Conservation (phyloP, 1,140 invertebrate species). For the Hylaeus anthracinus region DNA sequence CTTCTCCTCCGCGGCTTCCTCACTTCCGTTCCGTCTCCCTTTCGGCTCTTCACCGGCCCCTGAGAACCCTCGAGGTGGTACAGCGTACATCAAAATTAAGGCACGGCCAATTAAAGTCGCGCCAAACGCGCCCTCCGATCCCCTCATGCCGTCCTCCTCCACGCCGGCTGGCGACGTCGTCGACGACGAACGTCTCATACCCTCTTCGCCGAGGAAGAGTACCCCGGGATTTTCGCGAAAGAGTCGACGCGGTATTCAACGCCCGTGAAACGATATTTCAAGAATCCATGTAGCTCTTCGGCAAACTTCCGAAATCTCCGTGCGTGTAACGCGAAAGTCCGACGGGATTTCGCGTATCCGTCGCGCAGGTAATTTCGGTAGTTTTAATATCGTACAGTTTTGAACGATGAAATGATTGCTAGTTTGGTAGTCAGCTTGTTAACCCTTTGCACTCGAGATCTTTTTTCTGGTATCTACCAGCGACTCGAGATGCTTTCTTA, state of each 20-base stretch:
- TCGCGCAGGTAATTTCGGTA: no score
- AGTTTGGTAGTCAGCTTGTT: no score
- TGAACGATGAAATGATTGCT: no score
- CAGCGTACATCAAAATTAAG: slow-evolving; percentile 75
- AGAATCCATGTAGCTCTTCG: no score
- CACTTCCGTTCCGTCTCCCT: slow-evolving; percentile 30
- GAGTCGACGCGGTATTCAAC: slow-evolving; percentile 6
- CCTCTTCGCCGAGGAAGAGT: background rate
- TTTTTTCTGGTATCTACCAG: no score
- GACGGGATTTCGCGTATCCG: no score
- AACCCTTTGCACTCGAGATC: no score
- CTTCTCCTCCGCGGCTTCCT: slow-evolving; percentile 37
- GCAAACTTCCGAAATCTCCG: no score
- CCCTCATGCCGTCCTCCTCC: background rate
- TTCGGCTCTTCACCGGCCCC: slow-evolving; percentile 59
- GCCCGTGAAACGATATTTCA: slow-evolving; percentile 22
- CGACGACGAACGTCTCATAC: background rate
- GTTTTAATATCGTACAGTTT: no score
- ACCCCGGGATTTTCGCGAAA: background rate
- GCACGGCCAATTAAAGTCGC: slow-evolving; percentile 75
- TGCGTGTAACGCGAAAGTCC: no score
- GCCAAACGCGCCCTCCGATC: slow-evolving; percentile 49
- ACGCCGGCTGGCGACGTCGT: background rate
- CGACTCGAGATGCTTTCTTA: no score
- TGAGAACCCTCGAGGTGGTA: slow-evolving; percentile 66